phyloP scores from a whole-genome alignment of 2,113 vertebrate species.

The Solea solea region DNA sequence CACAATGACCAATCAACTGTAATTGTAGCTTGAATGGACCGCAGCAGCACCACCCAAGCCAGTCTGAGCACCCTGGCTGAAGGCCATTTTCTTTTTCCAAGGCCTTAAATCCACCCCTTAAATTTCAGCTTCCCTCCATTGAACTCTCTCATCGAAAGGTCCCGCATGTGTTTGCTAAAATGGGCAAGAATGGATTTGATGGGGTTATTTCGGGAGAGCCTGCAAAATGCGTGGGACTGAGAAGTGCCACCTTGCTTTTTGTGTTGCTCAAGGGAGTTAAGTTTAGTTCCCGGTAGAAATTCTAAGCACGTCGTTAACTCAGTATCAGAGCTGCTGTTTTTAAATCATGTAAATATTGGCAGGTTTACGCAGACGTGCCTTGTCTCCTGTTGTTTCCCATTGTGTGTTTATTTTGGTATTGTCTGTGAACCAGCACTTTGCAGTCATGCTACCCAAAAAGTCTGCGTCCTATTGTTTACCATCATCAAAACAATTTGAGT shows the following conservation, averaged over 20 bases:
- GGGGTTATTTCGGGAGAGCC: slow-evolving; percentile 50
- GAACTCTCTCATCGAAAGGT: slow-evolving; percentile 42
- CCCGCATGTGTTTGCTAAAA: slow-evolving; percentile 38
- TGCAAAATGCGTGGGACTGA: slow-evolving; percentile 61
- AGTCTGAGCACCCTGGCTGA: slow-evolving; percentile 37
- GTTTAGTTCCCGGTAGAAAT: slow-evolving; percentile 10
- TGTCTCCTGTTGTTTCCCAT: slow-evolving; percentile 25
- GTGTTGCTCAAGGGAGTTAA: slow-evolving; percentile 37
- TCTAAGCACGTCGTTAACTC: slow-evolving; percentile 5
- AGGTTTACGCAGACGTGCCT: not conserved
- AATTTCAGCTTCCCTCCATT: slow-evolving; percentile 48
- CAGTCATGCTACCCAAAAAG: no score
- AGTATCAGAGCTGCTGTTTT: slow-evolving; percentile 16
- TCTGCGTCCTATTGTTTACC: no score
- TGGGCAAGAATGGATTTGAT: slow-evolving; percentile 20
- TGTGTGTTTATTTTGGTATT: not conserved
- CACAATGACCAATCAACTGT: slow-evolving; percentile 57
- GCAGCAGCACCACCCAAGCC: slow-evolving; percentile 46
- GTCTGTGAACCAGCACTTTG: no score
- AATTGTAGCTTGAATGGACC: slow-evolving; percentile 61
- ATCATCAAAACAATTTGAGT: not conserved
- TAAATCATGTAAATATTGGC: not conserved
- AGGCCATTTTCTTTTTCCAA: slow-evolving; percentile 48
- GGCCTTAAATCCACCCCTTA: slow-evolving; percentile 50
- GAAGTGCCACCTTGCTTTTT: slow-evolving; percentile 18